phyloP scores from a whole-genome alignment of 2,113 vertebrate species.

The Chelonoidis abingdonii region DNA sequence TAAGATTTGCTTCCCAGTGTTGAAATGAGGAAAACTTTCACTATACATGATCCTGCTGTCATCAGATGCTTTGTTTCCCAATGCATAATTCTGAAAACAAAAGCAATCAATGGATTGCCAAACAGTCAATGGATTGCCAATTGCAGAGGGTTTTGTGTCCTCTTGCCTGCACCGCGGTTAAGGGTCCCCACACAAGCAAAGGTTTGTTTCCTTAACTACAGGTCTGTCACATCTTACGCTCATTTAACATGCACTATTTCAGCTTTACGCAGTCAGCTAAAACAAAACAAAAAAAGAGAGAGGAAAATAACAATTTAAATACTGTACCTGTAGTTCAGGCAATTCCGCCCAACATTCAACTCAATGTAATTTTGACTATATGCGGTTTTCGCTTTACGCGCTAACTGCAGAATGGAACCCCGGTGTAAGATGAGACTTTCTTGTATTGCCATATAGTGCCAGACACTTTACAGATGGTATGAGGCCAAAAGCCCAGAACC shows the following conservation, averaged over 20 bases:
- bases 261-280: no score
- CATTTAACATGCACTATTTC: no score
- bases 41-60: background rate
- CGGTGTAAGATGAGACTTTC: no score
- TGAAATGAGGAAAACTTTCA: background rate
- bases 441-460: fast-evolving
- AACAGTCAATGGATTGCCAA: background rate
- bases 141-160: background rate
- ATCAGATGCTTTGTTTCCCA: fast-evolving
- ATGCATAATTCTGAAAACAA: background rate
- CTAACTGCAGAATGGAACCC: no score
- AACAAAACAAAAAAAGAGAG: no score
- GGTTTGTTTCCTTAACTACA: background rate
- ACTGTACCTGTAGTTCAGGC: no score
- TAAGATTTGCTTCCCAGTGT: no score
- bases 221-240: no score
- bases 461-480: fast-evolving
- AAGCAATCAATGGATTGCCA: background rate
- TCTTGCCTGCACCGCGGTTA: background rate
- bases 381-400: no score
- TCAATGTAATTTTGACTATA: no score
- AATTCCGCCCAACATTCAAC: no score
- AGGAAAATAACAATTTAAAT: no score
- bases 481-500: background rate
- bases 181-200: background rate